These are phyloP conservation scores for Sarotherodon lohbergeri DNA, from an alignment of 2,113 vertebrate species.

Conservation along the genomic window DNA sequence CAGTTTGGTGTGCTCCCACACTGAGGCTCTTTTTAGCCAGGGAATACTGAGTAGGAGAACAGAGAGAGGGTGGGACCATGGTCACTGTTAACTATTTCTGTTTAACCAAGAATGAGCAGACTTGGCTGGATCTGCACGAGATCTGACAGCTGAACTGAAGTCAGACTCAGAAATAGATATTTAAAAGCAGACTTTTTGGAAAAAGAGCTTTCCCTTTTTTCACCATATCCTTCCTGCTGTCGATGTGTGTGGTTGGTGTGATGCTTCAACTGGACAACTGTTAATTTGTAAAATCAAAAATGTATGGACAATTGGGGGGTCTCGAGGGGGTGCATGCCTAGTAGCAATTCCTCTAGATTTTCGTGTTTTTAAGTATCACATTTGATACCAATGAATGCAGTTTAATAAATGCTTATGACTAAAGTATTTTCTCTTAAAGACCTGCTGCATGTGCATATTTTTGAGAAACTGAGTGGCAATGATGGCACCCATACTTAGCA, in stretches of 20 bases:
- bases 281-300: not conserved
- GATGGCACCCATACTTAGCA: not conserved
- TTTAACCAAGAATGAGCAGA: constrained; percentile 23
- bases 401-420: not conserved
- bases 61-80: constrained; percentile 49
- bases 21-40: constrained; percentile 60
- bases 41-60: constrained; percentile 61
- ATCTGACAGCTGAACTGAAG: not conserved
- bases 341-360: not conserved
- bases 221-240: not conserved
- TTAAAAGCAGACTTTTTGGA: not conserved
- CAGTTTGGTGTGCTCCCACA: constrained; percentile 64
- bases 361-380: not conserved
- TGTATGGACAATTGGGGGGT: not conserved
- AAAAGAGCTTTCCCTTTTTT: not conserved
- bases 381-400: not conserved
- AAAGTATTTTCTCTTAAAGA: not conserved
- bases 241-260: not conserved
- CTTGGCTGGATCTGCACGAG: not conserved
- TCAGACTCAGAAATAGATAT: not conserved
- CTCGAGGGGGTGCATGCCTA: not conserved
- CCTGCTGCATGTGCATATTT: not conserved
- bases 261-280: not conserved
- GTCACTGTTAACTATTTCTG: constrained; percentile 48
- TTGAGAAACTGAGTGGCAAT: not conserved